Percentiles rank a stretch among this genome's conserved stretches.
Conservation (phyloP, 2,113 vertebrate genomes). For the Orientallactaga bullata region DNA sequence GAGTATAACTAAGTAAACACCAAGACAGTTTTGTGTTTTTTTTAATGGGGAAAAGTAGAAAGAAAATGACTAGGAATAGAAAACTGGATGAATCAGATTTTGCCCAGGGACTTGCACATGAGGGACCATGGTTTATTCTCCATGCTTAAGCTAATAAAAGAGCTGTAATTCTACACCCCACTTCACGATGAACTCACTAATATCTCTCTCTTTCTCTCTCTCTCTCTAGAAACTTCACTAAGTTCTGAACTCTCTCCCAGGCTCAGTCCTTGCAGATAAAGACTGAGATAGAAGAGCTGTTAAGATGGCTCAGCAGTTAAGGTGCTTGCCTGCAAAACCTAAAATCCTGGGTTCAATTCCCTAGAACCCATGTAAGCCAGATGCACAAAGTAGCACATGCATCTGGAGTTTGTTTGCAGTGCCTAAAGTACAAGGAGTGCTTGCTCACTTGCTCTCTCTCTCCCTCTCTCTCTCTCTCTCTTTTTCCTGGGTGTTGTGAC, state of each 20-base stretch:
- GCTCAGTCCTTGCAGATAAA: background rate
- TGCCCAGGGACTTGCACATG: background rate
- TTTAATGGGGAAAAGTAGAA: background rate
- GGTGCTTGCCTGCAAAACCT: too few relatives aligned
- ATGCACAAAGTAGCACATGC: too few relatives aligned
- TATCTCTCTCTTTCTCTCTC: background rate
- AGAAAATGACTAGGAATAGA: slow-evolving; percentile 6
- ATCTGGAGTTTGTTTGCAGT: too few relatives aligned
- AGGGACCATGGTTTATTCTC: background rate
- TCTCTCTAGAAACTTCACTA: background rate
- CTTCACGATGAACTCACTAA: background rate
- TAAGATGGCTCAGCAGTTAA: too few relatives aligned
- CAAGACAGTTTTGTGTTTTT: background rate
- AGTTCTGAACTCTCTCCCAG: background rate
- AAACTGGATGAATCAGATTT: background rate
- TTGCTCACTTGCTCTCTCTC: too few relatives aligned
- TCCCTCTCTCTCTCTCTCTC: too few relatives aligned
- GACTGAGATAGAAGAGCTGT: too few relatives aligned
- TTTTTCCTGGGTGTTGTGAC: too few relatives aligned
- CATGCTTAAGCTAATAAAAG: background rate
- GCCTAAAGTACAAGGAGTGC: too few relatives aligned
- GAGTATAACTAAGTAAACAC: background rate
- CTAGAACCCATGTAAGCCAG: too few relatives aligned
- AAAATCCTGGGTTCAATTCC: too few relatives aligned
- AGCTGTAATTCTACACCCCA: background rate